Percentiles rank a stretch among this genome's conserved stretches.
Conservation (phyloP, 2,113 vertebrate genomes). For the Anguilla japonica region DNA sequence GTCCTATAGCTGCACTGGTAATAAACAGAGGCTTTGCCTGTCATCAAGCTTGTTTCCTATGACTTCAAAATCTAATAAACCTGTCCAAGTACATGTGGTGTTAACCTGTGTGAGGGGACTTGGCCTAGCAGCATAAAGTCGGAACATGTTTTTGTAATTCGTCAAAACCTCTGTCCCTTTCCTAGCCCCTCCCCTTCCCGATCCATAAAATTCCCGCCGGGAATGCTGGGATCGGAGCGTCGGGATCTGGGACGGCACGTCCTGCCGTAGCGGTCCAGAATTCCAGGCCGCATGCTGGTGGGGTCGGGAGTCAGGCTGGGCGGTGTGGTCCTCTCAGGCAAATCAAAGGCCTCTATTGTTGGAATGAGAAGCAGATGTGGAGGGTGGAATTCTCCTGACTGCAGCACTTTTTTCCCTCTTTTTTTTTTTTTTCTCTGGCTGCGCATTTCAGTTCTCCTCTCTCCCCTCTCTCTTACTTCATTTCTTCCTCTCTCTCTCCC, state of each 20-base stretch:
- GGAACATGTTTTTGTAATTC: background rate
- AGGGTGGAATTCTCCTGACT: slow-evolving; percentile 77
- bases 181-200: background rate
- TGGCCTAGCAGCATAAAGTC: background rate
- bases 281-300: slow-evolving; percentile 7
- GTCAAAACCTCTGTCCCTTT: background rate
- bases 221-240: slow-evolving; percentile 8
- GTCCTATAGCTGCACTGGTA: background rate
- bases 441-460: slow-evolving; percentile 43
- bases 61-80: background rate
- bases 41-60: background rate
- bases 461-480: slow-evolving; percentile 28
- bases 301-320: slow-evolving; percentile 28
- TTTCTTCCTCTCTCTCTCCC: slow-evolving; percentile 25
- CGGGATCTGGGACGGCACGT: slow-evolving; percentile 19
- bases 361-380: slow-evolving; percentile 90
- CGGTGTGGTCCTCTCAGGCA: slow-evolving; percentile 35
- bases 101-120: background rate
- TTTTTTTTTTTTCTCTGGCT: slow-evolving; percentile 37
- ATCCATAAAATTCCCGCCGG: slow-evolving; percentile 7
- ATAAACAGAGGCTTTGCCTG: background rate
- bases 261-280: slow-evolving; percentile 36
- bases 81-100: background rate
- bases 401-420: slow-evolving; percentile 67
- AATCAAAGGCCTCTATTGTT: slow-evolving; percentile 80